These are phyloP conservation scores for Elgaria multicarinata DNA, from an alignment of 2,113 vertebrate genomes.

Conservation along the genomic window DNA sequence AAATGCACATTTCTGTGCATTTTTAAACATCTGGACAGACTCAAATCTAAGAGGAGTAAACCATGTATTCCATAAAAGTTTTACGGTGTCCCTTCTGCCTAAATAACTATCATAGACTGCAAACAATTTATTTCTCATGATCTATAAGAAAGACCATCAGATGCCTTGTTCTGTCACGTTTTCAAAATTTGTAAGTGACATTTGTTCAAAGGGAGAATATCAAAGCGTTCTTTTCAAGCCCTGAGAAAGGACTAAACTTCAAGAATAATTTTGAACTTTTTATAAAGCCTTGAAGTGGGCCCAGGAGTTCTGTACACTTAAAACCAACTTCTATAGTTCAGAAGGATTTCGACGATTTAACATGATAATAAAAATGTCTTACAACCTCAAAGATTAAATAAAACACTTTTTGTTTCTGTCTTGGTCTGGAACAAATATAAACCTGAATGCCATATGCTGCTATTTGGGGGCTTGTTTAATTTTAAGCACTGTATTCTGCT, in stretches of 20 bases:
- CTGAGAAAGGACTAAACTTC: slow-evolving; percentile 66
- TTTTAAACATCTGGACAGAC: slow-evolving; percentile 23
- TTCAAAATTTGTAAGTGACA: slow-evolving; percentile 65
- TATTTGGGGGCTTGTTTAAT: slow-evolving; percentile 43
- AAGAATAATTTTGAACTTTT: slow-evolving; percentile 62
- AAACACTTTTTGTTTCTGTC: slow-evolving; percentile 37
- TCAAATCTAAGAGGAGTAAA: slow-evolving; percentile 1
- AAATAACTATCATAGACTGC: slow-evolving; percentile 31
- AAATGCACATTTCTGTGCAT: neutral
- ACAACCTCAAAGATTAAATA: slow-evolving; percentile 67
- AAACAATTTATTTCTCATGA: slow-evolving; percentile 45
- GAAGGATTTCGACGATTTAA: slow-evolving; percentile 68
- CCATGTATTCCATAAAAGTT: neutral
- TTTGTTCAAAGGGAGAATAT: slow-evolving; percentile 69
- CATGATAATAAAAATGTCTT: slow-evolving; percentile 70
- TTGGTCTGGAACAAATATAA: slow-evolving; percentile 56
- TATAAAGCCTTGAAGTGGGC: slow-evolving; percentile 69
- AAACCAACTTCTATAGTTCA: slow-evolving; percentile 68
- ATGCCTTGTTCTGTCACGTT: slow-evolving; percentile 50
- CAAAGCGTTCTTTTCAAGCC: slow-evolving; percentile 62
- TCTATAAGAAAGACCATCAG: slow-evolving; percentile 39
- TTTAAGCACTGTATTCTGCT: slow-evolving; percentile 32
- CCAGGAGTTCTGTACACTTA: slow-evolving; percentile 66
- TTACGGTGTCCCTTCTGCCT: slow-evolving; percentile 16
- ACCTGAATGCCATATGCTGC: slow-evolving; percentile 51